Percentiles rank a stretch among this genome's conserved stretches.
These are phyloP conservation scores for Tringa solitaria DNA, from an alignment of 2,113 vertebrate species.

Conservation along the genomic window DNA sequence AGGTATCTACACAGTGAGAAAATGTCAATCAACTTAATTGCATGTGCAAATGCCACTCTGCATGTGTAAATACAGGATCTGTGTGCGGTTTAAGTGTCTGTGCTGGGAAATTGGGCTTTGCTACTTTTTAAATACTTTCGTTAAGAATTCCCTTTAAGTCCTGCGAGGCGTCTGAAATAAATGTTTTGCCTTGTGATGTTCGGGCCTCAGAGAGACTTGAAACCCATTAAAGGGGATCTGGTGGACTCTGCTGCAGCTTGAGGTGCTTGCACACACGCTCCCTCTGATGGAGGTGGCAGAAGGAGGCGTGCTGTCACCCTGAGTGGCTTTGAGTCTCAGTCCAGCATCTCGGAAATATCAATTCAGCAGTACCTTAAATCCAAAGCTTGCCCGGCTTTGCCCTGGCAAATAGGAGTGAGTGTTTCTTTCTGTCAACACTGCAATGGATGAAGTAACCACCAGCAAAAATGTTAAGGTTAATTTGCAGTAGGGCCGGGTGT, in stretches of 20 bases:
- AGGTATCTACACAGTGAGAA: conserved; percentile 23
- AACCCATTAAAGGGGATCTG: not conserved
- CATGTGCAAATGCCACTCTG: conserved; percentile 59
- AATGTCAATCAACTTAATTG: conserved; percentile 63
- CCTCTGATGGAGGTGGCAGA: not conserved
- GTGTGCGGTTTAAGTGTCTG: not conserved
- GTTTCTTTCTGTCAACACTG: not conserved
- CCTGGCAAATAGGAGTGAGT: not conserved
- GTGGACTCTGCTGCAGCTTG: not conserved
- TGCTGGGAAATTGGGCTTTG: not conserved
- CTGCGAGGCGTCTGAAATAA: not conserved
- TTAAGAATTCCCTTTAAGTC: not conserved
- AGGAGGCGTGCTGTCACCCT: not conserved
- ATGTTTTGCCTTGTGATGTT: not conserved
- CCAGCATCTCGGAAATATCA: not conserved
- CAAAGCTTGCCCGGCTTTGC: not conserved
- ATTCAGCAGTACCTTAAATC: not conserved
- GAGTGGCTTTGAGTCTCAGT: not conserved
- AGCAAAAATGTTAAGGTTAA: not conserved
- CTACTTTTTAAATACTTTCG: not conserved
- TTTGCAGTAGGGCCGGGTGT: not conserved
- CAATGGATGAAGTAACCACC: not conserved
- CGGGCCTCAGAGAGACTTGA: not conserved
- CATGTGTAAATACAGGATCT: conserved; percentile 35
- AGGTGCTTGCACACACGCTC: not conserved